phyloP scores from a whole-genome alignment of 2,888 invertebrate genomes.

The Zhuqinia jingwanae region DNA sequence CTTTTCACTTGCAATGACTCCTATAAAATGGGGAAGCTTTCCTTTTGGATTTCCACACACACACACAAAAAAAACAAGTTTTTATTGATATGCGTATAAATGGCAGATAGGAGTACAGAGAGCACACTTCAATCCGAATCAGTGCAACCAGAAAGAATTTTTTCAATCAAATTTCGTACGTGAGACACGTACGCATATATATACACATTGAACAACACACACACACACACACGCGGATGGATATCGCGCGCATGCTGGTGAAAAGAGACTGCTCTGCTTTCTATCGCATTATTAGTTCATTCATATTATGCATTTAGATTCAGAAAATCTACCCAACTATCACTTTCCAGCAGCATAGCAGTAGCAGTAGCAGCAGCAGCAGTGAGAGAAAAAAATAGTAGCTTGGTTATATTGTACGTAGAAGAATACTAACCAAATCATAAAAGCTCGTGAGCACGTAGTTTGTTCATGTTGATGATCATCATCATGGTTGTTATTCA shows the following conservation, averaged over 20 bases:
- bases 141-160: constrained; percentile 42
- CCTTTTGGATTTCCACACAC: constrained; percentile 20
- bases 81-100: constrained; percentile 32
- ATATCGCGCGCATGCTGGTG: background rate
- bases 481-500: constrained; percentile 52
- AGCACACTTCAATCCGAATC: constrained; percentile 1
- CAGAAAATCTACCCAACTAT: background rate
- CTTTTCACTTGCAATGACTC: constrained; percentile 51
- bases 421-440: background rate
- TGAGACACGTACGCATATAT: constrained; percentile 30
- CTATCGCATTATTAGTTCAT: constrained; percentile 13
- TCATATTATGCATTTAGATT: background rate
- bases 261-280: background rate
- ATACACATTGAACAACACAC: background rate
- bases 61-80: no score
- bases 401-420: no score
- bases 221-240: no score
- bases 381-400: no score
- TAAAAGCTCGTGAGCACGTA: constrained; percentile 2
- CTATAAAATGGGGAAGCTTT: constrained; percentile 8
- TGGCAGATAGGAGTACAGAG: background rate
- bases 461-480: background rate
- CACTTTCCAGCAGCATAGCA: background rate
- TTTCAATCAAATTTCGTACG: constrained; percentile 42
- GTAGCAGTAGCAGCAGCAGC: no score